Evolutionary conservation across 2,797 vertebrate species (phyloP), one percentile per base, ranked within the genome.

Genomic region (Clarias fuscus): DNA sequence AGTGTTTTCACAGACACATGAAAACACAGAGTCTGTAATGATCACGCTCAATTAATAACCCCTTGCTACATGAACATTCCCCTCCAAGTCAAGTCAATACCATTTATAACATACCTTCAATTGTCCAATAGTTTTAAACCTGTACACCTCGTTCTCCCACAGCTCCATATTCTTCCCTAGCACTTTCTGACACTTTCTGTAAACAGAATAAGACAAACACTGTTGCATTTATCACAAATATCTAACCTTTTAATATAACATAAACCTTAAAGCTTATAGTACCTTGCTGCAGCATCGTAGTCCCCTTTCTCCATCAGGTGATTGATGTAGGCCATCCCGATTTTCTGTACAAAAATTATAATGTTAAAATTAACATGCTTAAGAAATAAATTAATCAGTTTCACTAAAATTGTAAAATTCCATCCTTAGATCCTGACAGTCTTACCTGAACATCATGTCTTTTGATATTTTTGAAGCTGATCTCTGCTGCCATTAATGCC

Each of bases 401-500:
- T 8, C 8, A 61, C 11, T 7, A 11, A 62, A 24, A 40, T 62
- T 8, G 14, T 40, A 37, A 33, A 33, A 71, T 48, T 27, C 5
- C 1, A 30, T 37, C 14, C 17, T 13, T 8, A 33, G 40, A 48
- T n/a, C 7, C 8, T 43, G 40, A 40, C 1, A 15, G 13, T 56
- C 33, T 71, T 94, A 97, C 97, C 95, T 98, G 96, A 85, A 99
- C 96, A 59, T 98, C 98, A 56, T 99, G 98, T 48, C 97, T 96
- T 94, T 98, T 99, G 84, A 99, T 98, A 88, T 97, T 99, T 92
- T 97, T 99, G 90, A 98, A 99, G 94, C 98, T 99, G 93, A 99
- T 99, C 93, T 99, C 98, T 80, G 98, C 97, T 85, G 98, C 98
- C 98, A 99, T 98, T 94, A 99, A 94, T 59, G 98, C 98, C 91